Evolutionary conservation across 2,888 invertebrate species (phyloP).

Genomic region (Tillus elongatus): DNA sequence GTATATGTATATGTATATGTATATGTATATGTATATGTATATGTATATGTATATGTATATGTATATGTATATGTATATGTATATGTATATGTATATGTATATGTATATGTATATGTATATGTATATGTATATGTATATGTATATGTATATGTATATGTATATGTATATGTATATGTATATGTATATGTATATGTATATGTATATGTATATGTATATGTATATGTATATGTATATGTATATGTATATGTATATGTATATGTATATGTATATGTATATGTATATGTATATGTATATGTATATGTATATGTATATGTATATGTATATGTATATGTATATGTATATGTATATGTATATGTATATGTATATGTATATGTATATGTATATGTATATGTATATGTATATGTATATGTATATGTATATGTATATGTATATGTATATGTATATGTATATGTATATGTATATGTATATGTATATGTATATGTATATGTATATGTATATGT

Average conservation of each 20-base stretch:
- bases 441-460: no score
- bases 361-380: no score
- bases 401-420: no score
- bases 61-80: conserved; percentile 12
- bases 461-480: no score
- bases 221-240: conserved; percentile 4
- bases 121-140: conserved; percentile 13
- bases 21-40: not conserved
- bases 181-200: conserved; percentile 11
- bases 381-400: no score
- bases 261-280: conserved; percentile 4
- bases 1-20: conserved; percentile 3
- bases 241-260: conserved; percentile 3
- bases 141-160: conserved; percentile 11
- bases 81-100: conserved; percentile 12
- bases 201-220: conserved; percentile 9
- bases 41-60: conserved; percentile 2
- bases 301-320: conserved; percentile 42
- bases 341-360: no score
- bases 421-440: no score
- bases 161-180: conserved; percentile 11
- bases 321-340: no score
- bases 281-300: conserved; percentile 6
- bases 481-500: no score
- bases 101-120: conserved; percentile 13